phyloP scores from a whole-genome alignment of 2,888 invertebrate species.

The Cheilosia scutellata region DNA sequence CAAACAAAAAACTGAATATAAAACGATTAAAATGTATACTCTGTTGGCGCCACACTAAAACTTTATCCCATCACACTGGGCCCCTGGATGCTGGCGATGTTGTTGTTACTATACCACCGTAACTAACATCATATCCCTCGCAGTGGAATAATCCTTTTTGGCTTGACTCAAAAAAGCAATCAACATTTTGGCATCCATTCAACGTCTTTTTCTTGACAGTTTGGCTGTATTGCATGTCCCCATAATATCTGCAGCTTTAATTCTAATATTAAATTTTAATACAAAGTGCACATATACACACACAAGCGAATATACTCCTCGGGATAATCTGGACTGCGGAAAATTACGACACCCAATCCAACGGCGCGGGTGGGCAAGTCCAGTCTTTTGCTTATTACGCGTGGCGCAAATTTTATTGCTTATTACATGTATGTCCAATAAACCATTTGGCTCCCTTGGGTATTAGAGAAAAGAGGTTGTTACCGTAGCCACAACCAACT shows the following conservation, averaged over 20 bases:
- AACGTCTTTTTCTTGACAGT: constrained; percentile 50
- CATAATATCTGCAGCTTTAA: constrained; percentile 57
- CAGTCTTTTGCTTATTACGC: constrained; percentile 48
- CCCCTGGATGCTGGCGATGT: background rate
- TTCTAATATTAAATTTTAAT: constrained; percentile 53
- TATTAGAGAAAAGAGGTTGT: constrained; percentile 27
- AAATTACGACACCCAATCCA: constrained; percentile 42
- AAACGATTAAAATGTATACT: constrained; percentile 40
- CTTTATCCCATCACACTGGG: constrained; percentile 14
- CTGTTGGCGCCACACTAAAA: constrained; percentile 38
- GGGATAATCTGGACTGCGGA: constrained; percentile 47
- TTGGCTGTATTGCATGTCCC: constrained; percentile 29
- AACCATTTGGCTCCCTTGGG: constrained; percentile 47
- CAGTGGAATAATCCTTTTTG: constrained; percentile 49
- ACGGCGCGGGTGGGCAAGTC: background rate
- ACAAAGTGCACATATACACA: constrained; percentile 6
- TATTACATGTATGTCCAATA: constrained; percentile 69
- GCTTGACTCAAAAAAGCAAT: constrained; percentile 60
- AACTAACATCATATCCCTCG: constrained; percentile 24
- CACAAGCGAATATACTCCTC: constrained; percentile 17
- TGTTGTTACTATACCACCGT: constrained; percentile 14
- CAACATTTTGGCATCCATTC: constrained; percentile 69
- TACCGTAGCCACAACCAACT: background rate
- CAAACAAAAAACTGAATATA: constrained; percentile 32
- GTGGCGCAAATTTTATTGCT: constrained; percentile 61